These are phyloP conservation scores for Spialia ferax DNA, from an alignment of 2,888 invertebrate species.

Conservation along the genomic window DNA sequence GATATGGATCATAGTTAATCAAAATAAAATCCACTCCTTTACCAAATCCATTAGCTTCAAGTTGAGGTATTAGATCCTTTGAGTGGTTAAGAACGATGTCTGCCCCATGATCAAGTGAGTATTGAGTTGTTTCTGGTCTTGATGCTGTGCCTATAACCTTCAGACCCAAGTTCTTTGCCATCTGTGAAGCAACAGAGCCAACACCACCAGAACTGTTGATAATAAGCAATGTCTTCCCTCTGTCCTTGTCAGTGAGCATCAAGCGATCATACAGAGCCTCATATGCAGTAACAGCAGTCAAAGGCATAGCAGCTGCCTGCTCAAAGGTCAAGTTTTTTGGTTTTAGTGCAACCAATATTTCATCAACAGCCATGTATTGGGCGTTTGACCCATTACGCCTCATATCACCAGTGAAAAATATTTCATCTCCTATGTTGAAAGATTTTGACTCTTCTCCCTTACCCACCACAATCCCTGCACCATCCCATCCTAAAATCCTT, in stretches of 20 bases:
- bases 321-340: constrained; percentile 72
- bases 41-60: constrained; percentile 63
- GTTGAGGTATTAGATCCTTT: constrained; percentile 64
- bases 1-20: constrained; percentile 75
- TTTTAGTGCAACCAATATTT: constrained; percentile 67
- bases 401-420: constrained; percentile 71
- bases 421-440: constrained; percentile 72
- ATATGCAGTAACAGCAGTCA: constrained; percentile 70
- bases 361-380: constrained; percentile 69
- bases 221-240: constrained; percentile 68
- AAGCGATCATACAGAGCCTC: constrained; percentile 72
- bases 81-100: constrained; percentile 71
- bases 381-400: constrained; percentile 72
- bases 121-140: constrained; percentile 64
- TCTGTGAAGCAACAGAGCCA: constrained; percentile 73
- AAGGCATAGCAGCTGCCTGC: constrained; percentile 77
- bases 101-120: constrained; percentile 64
- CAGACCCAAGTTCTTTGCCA: constrained; percentile 69
- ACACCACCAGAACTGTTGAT: constrained; percentile 80
- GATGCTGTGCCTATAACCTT: constrained; percentile 78
- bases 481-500: constrained; percentile 75
- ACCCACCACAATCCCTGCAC: constrained; percentile 69
- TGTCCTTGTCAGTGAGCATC: constrained; percentile 68
- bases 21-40: constrained; percentile 72
- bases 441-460: constrained; percentile 62